Evolutionary conservation across 2,888 invertebrate species (phyloP).

Genomic region (Tenthredo distinguenda): DNA sequence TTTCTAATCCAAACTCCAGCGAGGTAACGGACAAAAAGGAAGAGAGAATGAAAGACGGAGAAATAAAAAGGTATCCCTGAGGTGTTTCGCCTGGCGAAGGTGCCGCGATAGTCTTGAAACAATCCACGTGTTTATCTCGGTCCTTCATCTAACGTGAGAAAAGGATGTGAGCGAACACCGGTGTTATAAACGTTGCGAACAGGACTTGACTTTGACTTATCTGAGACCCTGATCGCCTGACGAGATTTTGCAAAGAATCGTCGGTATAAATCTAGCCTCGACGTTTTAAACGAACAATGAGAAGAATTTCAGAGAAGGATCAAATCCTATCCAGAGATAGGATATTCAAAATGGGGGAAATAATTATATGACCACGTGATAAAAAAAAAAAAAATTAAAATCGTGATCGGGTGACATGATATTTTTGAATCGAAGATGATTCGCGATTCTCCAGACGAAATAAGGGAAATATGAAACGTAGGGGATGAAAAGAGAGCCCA

Average conservation of each 20-base stretch:
- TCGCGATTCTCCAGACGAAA: neutral
- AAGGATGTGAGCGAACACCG: neutral
- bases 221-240: neutral
- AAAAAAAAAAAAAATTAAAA: neutral
- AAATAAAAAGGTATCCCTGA: neutral
- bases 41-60: neutral
- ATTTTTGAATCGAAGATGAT: neutral
- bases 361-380: neutral
- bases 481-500: neutral
- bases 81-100: neutral
- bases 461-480: neutral
- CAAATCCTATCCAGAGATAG: neutral
- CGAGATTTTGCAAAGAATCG: neutral
- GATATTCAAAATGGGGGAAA: neutral
- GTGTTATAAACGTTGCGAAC: neutral
- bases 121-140: conserved; percentile 15
- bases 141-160: neutral
- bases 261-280: neutral
- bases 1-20: neutral
- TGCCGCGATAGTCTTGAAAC: neutral
- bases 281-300: neutral
- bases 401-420: neutral
- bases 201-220: neutral
- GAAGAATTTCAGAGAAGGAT: neutral
- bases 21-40: neutral